Evolutionary conservation across 2,888 invertebrate genomes (phyloP).

Genomic region (Nysson spinosus): DNA sequence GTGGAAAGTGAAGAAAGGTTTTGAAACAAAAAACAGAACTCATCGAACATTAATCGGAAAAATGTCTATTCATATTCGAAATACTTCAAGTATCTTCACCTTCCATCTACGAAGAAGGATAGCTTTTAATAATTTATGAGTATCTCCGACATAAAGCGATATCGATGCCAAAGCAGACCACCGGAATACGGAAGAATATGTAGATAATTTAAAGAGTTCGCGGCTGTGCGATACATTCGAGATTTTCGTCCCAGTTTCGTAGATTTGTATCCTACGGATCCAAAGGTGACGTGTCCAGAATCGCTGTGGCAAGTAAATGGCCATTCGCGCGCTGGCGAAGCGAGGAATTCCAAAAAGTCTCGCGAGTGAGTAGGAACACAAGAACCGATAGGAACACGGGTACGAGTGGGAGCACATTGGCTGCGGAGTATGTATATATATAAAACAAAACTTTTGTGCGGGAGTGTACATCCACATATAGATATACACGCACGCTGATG

Average conservation of each 20-base stretch:
- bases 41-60: no score
- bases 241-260: constrained; percentile 34
- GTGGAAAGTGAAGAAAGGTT: no score
- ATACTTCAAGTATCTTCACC: no score
- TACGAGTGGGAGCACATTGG: no score
- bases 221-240: constrained; percentile 22
- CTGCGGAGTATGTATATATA: no score
- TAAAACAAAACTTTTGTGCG: constrained; percentile 4
- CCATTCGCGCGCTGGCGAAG: constrained; percentile 20
- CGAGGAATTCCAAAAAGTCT: constrained; percentile 47
- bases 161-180: not conserved
- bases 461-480: not conserved
- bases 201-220: constrained; percentile 38
- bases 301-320: constrained; percentile 36
- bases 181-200: not conserved
- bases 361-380: no score
- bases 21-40: no score
- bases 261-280: constrained; percentile 39
- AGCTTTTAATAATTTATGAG: no score
- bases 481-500: not conserved
- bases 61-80: no score
- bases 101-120: no score
- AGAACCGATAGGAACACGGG: no score
- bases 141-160: not conserved
- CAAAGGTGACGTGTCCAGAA: constrained; percentile 41